Base-by-base conservation (phyloP, 2,797 vertebrate genomes). In the Aphelocoma californica region DNA sequence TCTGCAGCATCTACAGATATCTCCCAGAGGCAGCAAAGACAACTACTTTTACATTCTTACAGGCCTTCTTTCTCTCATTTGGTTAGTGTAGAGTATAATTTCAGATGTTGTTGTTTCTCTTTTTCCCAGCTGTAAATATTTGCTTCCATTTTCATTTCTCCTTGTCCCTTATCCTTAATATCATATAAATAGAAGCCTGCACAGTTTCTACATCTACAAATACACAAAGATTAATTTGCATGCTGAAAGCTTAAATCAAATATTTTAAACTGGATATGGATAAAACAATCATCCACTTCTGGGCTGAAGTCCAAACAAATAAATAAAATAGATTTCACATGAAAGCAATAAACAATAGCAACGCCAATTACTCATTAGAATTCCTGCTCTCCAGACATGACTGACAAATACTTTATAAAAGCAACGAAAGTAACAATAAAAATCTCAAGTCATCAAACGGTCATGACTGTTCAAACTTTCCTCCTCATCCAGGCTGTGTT, bases 211-310 rank as follows among this genome's bases (percentile, higher is more conserved):
- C 81, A 31, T 92, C 94, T 90, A 91, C 71, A 90, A 97, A 91
- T 57, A 83, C 78, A 80, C 18, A 12, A 79, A 96, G 78, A 96
- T 96, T 96, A 92, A 96, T 98, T 97, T 98, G 95, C 96, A 96
- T 91, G 92, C 90, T 87, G 95, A 95, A 94, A 95, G 95, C 87
- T 97, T 88, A 88, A 96, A 95, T 97, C 90, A 88, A 95, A 93
- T 95, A 86, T 97, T 96, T 97, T 96, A 96, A 96, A 89, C 78
- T 13, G 21, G 93, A 83, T 93, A 69, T 13, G 70, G 93, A 86
- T 95, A 96, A 96, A 95, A 84, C 92, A 93, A 82, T 96, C 97
- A 97, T 96, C 95, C 81, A 89, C n/a, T 70, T 40, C 96, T 88
- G 88, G 91, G 96, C 88, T 81, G 81, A 85, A 90, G 84, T 94